Evolutionary conservation across 2,888 invertebrate species (phyloP), one percentile per base, ranked within the genome.

Genomic region (Thysanoteuthis rhombus): DNA sequence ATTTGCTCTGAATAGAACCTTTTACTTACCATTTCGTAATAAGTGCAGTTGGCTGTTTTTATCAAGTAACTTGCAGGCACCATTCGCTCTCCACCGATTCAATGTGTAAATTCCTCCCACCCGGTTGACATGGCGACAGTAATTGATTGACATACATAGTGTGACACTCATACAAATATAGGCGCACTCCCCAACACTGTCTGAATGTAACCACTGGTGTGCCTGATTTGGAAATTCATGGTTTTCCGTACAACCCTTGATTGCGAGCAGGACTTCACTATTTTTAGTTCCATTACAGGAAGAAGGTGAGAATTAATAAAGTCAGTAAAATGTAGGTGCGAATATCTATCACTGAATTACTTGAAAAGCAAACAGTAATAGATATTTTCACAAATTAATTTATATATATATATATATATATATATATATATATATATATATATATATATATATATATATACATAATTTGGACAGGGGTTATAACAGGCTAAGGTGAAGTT

Each of bases 21-120:
- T n/a, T 22, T n/a, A 92, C 92, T 47, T 47, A 92, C 92, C 92
- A 92, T 92, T 38, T 92, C 92, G 22, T 45, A 92, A 47, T 92
- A 92, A 47, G 47, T 47, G 47, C 92, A 92, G 92, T 92, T 92
- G 36, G 36, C 12, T 92, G 38, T 47, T 38, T 52, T n/a, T 12
- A 25, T 92, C 47, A n/a, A 92, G 22, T n/a, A 47, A 38, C 2
- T 42, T 38, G 28, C 92, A 92, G 8, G 38, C n/a, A n/a, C 92
- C 92, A 28, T 58, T 92, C 32, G 92, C 92, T 22, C 92, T 47
- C 52, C 58, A 58, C 28, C 52, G 92, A n/a, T 92, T 92, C 38
- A 92, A 38, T 28, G n/a, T 58, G 58, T 52, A 92, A 22, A 38
- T 42, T 28, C 58, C 58, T 38, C 92, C 92, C 16, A 42, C 39